Percentiles rank a stretch among this genome's conserved stretches.
Conservation (phyloP, 2,113 vertebrate genomes). For the Cottus gobio region DNA sequence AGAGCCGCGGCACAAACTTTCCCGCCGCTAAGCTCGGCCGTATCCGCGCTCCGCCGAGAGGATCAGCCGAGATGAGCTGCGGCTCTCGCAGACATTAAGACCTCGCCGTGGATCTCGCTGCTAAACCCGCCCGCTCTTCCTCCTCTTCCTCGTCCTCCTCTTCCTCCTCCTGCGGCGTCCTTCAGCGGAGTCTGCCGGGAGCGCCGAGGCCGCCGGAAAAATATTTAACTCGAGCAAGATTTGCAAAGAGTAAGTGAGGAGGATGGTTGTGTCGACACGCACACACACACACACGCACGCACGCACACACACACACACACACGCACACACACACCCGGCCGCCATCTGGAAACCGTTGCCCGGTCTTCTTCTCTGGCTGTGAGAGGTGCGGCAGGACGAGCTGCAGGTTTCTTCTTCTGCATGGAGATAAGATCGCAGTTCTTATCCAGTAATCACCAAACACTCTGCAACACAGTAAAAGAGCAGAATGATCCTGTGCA, state of each 20-base stretch:
- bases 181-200: slow-evolving; percentile 64
- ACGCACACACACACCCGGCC: no score
- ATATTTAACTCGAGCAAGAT: slow-evolving; percentile 31
- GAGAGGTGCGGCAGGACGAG: slow-evolving; percentile 48
- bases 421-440: neutral
- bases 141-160: slow-evolving; percentile 44
- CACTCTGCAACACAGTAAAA: neutral
- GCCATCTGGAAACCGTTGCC: slow-evolving; percentile 77
- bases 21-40: slow-evolving; percentile 27
- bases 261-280: slow-evolving; percentile 57
- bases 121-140: slow-evolving; percentile 33
- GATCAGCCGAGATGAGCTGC: slow-evolving; percentile 59
- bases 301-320: no score
- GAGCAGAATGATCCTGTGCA: no score
- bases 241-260: slow-evolving; percentile 39
- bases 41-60: slow-evolving; percentile 36
- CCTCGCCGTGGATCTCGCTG: slow-evolving; percentile 36
- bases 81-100: slow-evolving; percentile 57
- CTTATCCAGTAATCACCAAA: neutral
- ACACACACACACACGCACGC: no score
- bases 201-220: slow-evolving; percentile 29
- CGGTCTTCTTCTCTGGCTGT: slow-evolving; percentile 59
- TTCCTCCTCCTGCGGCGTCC: slow-evolving; percentile 53
- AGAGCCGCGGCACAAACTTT: slow-evolving; percentile 41
- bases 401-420: slow-evolving; percentile 9